Evolutionary conservation across 2,113 vertebrate species (phyloP).

Genomic region (Myrmophylax atrothorax): DNA sequence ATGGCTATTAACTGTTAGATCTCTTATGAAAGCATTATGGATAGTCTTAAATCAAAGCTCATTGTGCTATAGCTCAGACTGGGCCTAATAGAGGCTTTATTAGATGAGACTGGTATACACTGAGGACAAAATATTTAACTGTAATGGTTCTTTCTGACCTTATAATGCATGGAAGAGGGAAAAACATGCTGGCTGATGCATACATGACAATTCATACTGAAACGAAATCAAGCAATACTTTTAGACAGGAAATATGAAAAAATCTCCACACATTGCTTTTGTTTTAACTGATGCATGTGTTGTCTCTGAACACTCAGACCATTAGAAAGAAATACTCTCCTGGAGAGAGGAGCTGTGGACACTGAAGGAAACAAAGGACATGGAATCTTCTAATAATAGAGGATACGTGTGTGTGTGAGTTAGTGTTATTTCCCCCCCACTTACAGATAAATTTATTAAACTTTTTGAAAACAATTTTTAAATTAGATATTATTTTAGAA

Average conservation of each 20-base stretch:
- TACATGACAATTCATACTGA: neutral
- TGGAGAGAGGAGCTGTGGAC: neutral
- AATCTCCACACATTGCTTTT: neutral
- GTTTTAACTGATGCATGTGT: neutral
- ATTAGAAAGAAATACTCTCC: neutral
- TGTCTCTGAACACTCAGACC: neutral
- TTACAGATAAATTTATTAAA: neutral
- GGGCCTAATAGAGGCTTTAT: neutral
- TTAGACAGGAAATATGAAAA: neutral
- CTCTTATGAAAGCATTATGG: neutral
- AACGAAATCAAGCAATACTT: neutral
- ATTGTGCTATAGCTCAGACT: neutral
- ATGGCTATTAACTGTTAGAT: neutral
- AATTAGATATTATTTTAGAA: neutral
- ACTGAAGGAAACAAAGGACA: neutral
- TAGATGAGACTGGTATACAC: neutral
- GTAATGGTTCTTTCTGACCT: neutral
- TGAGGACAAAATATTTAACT: neutral
- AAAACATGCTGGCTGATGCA: neutral
- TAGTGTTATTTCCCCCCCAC: neutral
- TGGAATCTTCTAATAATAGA: neutral
- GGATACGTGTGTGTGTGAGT: rapidly evolving
- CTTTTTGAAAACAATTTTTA: rapidly evolving
- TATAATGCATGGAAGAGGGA: neutral
- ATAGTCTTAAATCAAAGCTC: neutral